Conservation (phyloP, 2,113 vertebrate species). For the Meles meles region DNA sequence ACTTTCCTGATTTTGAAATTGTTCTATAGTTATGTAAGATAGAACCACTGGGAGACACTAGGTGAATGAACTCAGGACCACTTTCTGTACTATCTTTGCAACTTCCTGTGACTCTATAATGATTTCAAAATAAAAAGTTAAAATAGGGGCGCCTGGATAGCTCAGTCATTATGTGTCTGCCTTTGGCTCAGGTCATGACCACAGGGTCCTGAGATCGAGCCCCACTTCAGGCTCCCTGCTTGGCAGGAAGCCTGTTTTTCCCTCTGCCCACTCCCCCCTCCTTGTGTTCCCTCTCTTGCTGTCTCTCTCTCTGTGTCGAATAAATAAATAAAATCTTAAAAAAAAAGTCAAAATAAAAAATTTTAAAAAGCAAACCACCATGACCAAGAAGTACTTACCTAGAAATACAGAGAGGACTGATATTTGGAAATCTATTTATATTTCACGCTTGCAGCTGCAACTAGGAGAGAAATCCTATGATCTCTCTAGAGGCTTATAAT, state of each 20-base stretch:
- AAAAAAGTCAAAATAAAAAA: background rate
- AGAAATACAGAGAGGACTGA: background rate
- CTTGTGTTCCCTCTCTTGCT: no score
- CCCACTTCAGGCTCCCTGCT: no score
- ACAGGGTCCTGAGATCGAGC: no score
- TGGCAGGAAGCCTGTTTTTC: no score
- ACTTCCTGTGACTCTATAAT: background rate
- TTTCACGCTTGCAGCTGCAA: background rate
- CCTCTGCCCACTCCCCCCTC: no score
- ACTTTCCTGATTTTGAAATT: background rate
- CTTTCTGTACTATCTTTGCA: background rate
- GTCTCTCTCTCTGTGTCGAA: no score
- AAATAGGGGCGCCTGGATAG: no score
- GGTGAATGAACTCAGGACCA: background rate
- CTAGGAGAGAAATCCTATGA: background rate
- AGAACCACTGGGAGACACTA: background rate
- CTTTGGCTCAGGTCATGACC: no score
- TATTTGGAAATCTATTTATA: background rate
- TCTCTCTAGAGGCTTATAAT: background rate
- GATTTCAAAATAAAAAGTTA: background rate
- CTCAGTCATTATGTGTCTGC: no score
- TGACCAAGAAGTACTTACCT: background rate
- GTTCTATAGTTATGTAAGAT: background rate
- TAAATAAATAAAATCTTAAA: no score
- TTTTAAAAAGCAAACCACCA: background rate